Evolutionary conservation across 2,797 vertebrate genomes (phyloP), one percentile per base, ranked within the genome.

Genomic region (Ficedula albicollis): DNA sequence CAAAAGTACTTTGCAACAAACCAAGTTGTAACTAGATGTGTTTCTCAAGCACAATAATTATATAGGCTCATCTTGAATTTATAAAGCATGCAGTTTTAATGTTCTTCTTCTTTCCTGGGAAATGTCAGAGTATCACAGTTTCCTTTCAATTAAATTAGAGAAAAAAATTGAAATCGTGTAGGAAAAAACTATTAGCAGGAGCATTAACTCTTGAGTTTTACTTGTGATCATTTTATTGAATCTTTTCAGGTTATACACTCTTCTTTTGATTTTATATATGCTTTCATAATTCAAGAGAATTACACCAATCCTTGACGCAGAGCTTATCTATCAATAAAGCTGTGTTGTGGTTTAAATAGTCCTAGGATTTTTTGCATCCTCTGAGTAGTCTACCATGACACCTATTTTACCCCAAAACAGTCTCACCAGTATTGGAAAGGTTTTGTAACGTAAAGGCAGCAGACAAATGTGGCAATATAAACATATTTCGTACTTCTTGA

Each of bases 341-440:
- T 68, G 8, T 21, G 3, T 19, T 66, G 30, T 48, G 38, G 15
- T 82, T 68, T 62, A 60, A 48, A 16, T 85, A 63, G 59, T 51
- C 23, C 14, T 56, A 11, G 6, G 44, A 38, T 87, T 88, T 34
- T 69, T 82, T 41, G 10, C 16, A 46, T 67, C 13, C 22, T 39
- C 8, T 32, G 11, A 6, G 8, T 74, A 22, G 30, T 51, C 36
- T 76, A 60, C 34, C 51, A 0, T 46, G 60, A 60, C 15, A 56
- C 14, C 13, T 63, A 0, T 89, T 92, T 83, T 83, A 66, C 32
- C 12, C 18, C 15, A 14, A 30, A 87, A 34, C 15, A 67, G 8
- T 44, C 43, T 51, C 1, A 2, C 11, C 36, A 15, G 26, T 58
- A 48, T 66, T 0, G 0, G 44, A 66, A 66, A 43, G 18, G 1